Evolutionary conservation across 2,113 vertebrate genomes (phyloP), one percentile per base, ranked within the genome.

Genomic region (Atrichornis clamosus): DNA sequence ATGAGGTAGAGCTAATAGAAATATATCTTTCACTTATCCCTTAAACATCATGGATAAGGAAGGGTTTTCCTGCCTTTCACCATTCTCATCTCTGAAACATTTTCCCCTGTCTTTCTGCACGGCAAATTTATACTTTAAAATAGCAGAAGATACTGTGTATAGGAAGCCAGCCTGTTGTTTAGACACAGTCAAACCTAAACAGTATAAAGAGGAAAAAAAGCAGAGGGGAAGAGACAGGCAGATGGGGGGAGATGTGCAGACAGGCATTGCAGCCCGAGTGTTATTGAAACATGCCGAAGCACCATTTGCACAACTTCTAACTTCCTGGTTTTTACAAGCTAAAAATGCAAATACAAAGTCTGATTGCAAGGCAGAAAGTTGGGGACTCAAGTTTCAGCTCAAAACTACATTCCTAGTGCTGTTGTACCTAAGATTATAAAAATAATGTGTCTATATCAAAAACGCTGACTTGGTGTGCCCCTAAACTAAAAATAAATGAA

Each of bases 271-370:
- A 87, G 41, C 70, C 68, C 0, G 0, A 30, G 26, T 37, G 69
- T 58, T 89, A 86, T 0, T 67, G 82, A 80, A 89, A 90, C 56
- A 44, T 16, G 55, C 63, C 69, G 65, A 63, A 82, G 64, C 33
- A 90, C 0, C 3, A 41, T 79, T 72, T 93, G 76, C 41, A 83
- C 49, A 83, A 58, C 87, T 90, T 79, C 35, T 50, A 93, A 86
- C n/a, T 90, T 58, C 33, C 20, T 42, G 5, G 15, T 35, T 91
- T 95, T 85, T 37, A 78, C 42, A 73, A 59, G 80, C 52, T 78
- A 78, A 93, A 91, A 93, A 89, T 88, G 84, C 53, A 94, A 85
- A 92, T 86, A 87, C 58, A 68, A 93, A 95, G 52, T 62, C 81
- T 91, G 35, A 62, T 52, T 81, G 49, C 35, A 49, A 95, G 82